Percentiles rank a stretch among this genome's conserved stretches.
Evolutionary conservation across 1,140 invertebrate genomes (phyloP).

Genomic region (Microplitis demolitor): DNA sequence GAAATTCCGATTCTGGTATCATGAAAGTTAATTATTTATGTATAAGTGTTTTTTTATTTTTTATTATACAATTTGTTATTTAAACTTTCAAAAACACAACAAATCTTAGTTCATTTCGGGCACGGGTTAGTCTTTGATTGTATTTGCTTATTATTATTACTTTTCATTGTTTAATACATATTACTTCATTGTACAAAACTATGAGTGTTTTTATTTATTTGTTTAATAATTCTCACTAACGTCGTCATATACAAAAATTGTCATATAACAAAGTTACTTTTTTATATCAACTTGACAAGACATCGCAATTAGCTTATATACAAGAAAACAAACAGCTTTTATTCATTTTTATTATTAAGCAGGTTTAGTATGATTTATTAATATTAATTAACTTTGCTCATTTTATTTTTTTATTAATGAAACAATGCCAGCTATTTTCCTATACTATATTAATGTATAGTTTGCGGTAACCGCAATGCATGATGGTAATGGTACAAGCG

Average conservation of each 20-base stretch:
- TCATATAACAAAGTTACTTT: constrained; percentile 39
- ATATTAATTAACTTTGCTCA: background rate
- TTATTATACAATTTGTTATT: constrained; percentile 33
- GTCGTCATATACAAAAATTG: constrained; percentile 45
- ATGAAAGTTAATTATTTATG: too few relatives aligned
- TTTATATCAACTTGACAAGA: constrained; percentile 17
- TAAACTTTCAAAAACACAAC: constrained; percentile 38
- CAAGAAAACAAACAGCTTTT: constrained; percentile 17
- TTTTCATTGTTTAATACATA: constrained; percentile 45
- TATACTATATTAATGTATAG: background rate
- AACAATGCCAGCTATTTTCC: background rate
- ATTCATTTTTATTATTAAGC: constrained; percentile 22
- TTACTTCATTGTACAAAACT: constrained; percentile 49
- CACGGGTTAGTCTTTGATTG: constrained; percentile 25
- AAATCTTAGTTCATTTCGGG: constrained; percentile 30
- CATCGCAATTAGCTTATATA: constrained; percentile 40
- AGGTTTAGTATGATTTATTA: constrained; percentile 42
- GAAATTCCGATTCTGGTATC: too few relatives aligned
- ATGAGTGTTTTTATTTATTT: constrained; percentile 30
- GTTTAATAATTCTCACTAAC: constrained; percentile 35
- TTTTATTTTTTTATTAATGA: background rate
- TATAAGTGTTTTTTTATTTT: too few relatives aligned
- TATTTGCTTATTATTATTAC: background rate
- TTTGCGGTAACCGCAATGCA: background rate
- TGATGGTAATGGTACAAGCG: background rate